phyloP scores from a whole-genome alignment of 2,113 vertebrate genomes.

The Lasiurus borealis region DNA sequence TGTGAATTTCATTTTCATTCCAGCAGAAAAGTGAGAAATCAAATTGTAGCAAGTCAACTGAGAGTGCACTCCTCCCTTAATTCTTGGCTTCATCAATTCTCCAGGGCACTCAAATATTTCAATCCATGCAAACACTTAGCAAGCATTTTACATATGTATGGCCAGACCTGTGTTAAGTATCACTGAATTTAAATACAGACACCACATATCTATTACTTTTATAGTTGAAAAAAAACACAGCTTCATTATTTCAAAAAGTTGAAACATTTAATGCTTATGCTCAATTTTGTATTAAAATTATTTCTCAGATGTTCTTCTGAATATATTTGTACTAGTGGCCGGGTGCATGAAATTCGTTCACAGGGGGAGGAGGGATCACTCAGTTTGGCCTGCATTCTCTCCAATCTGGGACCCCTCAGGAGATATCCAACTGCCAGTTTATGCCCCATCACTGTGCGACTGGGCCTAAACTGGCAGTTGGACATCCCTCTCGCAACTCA shows the following conservation, averaged over 20 bases:
- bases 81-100: slow-evolving; percentile 67
- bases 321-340: not conserved
- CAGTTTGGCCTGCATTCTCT: no score
- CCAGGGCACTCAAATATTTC: slow-evolving; percentile 67
- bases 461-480: no score
- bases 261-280: not conserved
- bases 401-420: no score
- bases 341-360: no score
- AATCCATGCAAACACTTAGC: slow-evolving; percentile 59
- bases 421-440: no score
- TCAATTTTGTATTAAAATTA: slow-evolving; percentile 65
- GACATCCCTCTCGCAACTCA: no score
- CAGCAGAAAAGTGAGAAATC: slow-evolving; percentile 80
- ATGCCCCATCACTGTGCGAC: no score
- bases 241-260: slow-evolving; percentile 53
- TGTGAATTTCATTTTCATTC: slow-evolving; percentile 79
- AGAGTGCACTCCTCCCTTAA: slow-evolving; percentile 54
- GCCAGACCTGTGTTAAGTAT: slow-evolving; percentile 62
- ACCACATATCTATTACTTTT: slow-evolving; percentile 49
- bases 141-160: slow-evolving; percentile 48
- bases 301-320: slow-evolving; percentile 43
- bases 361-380: no score
- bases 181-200: slow-evolving; percentile 45
- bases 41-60: slow-evolving; percentile 62
- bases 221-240: slow-evolving; percentile 24